Evolutionary conservation across 2,888 invertebrate species (phyloP), one percentile per base, ranked within the genome.

Genomic region (Tolmerus cingulatus): DNA sequence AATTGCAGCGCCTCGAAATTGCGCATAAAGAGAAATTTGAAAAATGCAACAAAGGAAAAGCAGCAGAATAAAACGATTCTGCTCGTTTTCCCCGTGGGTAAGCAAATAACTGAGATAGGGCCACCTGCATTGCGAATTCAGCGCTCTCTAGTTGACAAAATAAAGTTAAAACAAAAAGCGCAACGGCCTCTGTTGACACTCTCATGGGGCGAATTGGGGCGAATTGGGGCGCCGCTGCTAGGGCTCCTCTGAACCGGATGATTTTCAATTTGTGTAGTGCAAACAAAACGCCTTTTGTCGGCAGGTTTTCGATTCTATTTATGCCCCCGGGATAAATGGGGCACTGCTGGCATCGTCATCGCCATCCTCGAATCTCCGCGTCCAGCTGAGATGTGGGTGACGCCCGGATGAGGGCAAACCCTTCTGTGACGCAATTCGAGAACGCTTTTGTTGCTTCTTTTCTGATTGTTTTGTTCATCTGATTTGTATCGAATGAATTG

Each of bases 261-360:
- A 43, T 43, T 78, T 40, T 43, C 78, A 78, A 78, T 78, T 40
- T 78, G 19, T 78, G 78, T 78, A 43, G 19, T 78, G 40, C 78
- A 78, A 78, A 78, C 37, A 78, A 43, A 76, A 34, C n/a, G 37
- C 78, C 40, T 37, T 78, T 78, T 78, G 78, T 78, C 43, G 78
- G n/a, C 40, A 66, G 66, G 77, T 77, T 78, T 78, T 78, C 66
- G 27, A 40, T 78, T 40, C 78, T 78, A 78, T 78, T 78, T 78
- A 78, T 43, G 78, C 66, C 55, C 23, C 9, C 23, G 4, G 66
- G 66, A 14, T 43, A 40, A 43, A 23, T 78, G 78, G 76, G 43
- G 43, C 37, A 78, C 43, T 40, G 78, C 78, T 40, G 40, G 14
- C 78, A 43, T n/a, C 78, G 8, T 37, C 37, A 1, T 30, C 40